These are phyloP conservation scores for Xanthorhoe spadicearia DNA, from an alignment of 2,888 invertebrate species.

Conservation along the genomic window DNA sequence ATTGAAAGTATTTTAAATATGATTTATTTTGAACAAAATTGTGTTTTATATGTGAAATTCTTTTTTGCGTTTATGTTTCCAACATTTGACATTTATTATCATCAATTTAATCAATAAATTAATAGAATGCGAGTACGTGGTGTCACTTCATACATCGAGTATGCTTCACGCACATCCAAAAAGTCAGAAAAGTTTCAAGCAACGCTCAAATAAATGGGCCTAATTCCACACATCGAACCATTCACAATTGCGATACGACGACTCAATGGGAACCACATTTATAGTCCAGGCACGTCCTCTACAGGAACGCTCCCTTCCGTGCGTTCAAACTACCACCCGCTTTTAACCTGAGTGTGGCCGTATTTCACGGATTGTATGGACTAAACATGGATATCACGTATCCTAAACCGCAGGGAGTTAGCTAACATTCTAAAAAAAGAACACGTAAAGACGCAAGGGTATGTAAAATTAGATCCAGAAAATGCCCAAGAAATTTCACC, in stretches of 20 bases:
- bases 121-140: background rate
- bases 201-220: constrained; percentile 30
- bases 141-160: background rate
- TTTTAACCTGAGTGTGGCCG: constrained; percentile 34
- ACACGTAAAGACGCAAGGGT: constrained; percentile 19
- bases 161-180: constrained; percentile 6
- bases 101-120: too few species aligned
- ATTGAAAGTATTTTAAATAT: too few species aligned
- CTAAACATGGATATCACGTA: constrained; percentile 33
- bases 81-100: too few species aligned
- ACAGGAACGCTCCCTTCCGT: constrained; percentile 18
- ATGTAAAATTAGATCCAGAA: constrained; percentile 26
- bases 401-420: constrained; percentile 11
- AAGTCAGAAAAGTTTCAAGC: constrained; percentile 16
- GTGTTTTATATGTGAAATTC: too few species aligned
- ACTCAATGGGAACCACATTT: constrained; percentile 33
- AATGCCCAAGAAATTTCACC: constrained; percentile 18
- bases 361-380: constrained; percentile 35
- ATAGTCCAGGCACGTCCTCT: constrained; percentile 39
- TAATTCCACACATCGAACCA: constrained; percentile 39
- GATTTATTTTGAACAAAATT: too few species aligned
- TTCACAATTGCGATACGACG: constrained; percentile 41
- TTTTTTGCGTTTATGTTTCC: too few species aligned
- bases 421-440: constrained; percentile 26
- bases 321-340: constrained; percentile 30